Evolutionary conservation across 2,113 vertebrate genomes (phyloP).

Genomic region (Cyphomyrus plagiostoma): DNA sequence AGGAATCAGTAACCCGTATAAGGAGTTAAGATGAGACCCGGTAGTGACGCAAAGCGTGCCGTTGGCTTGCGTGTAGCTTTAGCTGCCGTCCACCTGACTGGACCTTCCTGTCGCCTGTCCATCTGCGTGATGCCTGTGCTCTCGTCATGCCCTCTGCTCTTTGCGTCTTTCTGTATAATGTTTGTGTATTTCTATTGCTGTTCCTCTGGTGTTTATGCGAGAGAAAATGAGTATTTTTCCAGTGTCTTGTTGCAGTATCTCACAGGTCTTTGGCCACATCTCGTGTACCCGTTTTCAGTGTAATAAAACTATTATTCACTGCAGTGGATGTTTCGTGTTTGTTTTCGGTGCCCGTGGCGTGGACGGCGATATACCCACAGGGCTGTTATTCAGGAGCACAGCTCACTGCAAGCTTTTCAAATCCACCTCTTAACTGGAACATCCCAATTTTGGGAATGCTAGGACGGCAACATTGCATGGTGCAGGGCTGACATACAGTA

Average conservation of each 20-base stretch:
- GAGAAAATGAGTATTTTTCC: conserved; percentile 30
- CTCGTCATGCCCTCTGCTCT: conserved; percentile 2
- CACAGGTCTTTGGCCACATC: conserved; percentile 20
- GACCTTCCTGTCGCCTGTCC: not conserved
- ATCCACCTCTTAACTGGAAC: not conserved
- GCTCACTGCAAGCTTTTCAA: not conserved
- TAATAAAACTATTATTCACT: conserved; percentile 33
- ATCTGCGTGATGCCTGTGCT: not conserved
- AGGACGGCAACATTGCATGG: not conserved
- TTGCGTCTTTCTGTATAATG: conserved; percentile 11
- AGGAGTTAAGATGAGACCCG: not conserved
- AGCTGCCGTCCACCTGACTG: not conserved
- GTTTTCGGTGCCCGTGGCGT: not conserved
- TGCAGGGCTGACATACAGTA: not conserved
- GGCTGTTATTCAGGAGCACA: not conserved
- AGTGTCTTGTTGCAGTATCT: conserved; percentile 25
- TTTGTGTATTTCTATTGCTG: conserved; percentile 20
- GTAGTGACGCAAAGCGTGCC: not conserved
- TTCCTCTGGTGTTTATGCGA: conserved; percentile 21
- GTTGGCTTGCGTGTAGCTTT: not conserved
- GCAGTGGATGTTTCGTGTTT: not conserved
- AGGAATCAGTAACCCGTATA: not conserved
- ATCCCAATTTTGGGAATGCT: not conserved
- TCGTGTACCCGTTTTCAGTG: conserved; percentile 37
- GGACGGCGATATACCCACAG: not conserved